phyloP scores from a whole-genome alignment of 2,888 invertebrate species.

The Trichacis sp. region DNA sequence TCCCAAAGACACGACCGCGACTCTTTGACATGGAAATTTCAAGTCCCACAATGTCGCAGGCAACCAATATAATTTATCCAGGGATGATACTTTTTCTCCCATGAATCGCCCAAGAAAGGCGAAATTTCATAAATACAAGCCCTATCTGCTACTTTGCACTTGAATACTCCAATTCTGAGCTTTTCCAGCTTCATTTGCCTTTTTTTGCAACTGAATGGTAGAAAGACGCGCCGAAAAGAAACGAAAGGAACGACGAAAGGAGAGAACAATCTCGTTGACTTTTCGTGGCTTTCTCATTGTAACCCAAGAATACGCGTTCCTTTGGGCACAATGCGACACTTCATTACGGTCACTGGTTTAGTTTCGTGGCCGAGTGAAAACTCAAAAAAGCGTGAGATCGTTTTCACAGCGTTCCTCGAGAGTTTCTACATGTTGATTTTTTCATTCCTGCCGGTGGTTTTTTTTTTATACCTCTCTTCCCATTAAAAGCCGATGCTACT shows the following conservation, averaged over 20 bases:
- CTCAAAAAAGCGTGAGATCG: slow-evolving; percentile 43
- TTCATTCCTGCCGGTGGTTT: too few relatives aligned
- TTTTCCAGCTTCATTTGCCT: slow-evolving; percentile 13
- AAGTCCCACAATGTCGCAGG: slow-evolving; percentile 16
- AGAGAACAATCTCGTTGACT: slow-evolving; percentile 53
- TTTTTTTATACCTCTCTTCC: not conserved
- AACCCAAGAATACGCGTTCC: slow-evolving; percentile 3
- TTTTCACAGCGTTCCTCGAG: slow-evolving; percentile 31
- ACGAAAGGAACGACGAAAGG: not conserved
- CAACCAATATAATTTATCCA: slow-evolving; percentile 33
- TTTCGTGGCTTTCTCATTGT: slow-evolving; percentile 46
- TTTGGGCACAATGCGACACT: slow-evolving; percentile 19
- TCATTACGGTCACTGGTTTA: slow-evolving; percentile 16
- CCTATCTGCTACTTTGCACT: slow-evolving; percentile 53
- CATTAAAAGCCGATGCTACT: slow-evolving; percentile 16
- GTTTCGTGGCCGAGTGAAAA: slow-evolving; percentile 22
- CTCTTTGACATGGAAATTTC: slow-evolving; percentile 1
- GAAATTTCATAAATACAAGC: not conserved
- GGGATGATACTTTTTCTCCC: not conserved
- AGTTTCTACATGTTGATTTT: too few relatives aligned
- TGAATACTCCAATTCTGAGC: slow-evolving; percentile 52
- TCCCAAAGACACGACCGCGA: not conserved
- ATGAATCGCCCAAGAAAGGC: not conserved
- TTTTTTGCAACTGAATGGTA: slow-evolving; percentile 54
- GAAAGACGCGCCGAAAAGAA: slow-evolving; percentile 6